Evolutionary conservation across 2,113 vertebrate species (phyloP).

Genomic region (Ondatra zibethicus): DNA sequence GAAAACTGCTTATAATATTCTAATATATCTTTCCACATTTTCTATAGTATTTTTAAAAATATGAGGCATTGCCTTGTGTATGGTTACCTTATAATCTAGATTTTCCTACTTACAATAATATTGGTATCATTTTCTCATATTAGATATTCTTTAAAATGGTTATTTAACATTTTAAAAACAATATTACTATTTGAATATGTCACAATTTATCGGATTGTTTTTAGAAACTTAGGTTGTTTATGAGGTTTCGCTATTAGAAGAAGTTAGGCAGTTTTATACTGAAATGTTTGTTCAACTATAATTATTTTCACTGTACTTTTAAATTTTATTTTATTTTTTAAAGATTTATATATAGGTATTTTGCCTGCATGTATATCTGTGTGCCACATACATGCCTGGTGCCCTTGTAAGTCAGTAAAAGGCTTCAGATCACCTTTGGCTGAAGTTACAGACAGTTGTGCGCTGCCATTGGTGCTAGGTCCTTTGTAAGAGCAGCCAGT

Average conservation of each 20-base stretch:
- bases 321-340: conserved; percentile 32
- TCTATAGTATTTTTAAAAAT: background rate
- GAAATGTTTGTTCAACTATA: background rate
- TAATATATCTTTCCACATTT: conserved; percentile 22
- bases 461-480: background rate
- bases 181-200: conserved; percentile 27
- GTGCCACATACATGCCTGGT: background rate
- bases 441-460: background rate
- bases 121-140: background rate
- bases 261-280: background rate
- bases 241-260: background rate
- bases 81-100: conserved; percentile 25
- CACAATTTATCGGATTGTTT: conserved; percentile 19
- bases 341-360: background rate
- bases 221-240: conserved; percentile 50
- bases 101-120: conserved; percentile 20
- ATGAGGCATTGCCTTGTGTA: background rate
- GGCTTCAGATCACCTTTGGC: background rate
- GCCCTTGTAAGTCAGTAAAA: background rate
- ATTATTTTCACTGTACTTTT: background rate
- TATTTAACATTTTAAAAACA: conserved; percentile 46
- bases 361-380: background rate
- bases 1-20: conserved; percentile 11
- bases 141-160: background rate
- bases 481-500: background rate